Base-by-base conservation (phyloP, 2,888 invertebrate species). In the Phyllotreta striolata region DNA sequence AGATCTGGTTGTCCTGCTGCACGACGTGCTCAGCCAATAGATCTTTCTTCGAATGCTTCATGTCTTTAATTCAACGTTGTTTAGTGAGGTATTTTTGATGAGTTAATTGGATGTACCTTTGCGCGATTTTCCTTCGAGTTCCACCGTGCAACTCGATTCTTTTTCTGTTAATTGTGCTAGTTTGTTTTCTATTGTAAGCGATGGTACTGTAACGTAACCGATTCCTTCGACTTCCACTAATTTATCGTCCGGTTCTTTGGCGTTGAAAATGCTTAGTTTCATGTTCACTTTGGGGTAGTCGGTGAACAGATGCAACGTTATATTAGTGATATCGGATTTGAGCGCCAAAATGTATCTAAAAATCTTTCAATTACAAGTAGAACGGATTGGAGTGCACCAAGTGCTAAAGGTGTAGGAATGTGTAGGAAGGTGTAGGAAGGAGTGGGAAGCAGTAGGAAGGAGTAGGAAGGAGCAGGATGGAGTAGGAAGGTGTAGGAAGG, bases 221-320 rank as follows among this genome's bases (percentile, higher is more conserved):
- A 38, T 24, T 6, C 72, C 72, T 4, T 6, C 40, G 1, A 44
- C 34, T 59, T 71, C 64, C 6, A 43, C 35, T 7, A 72, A 3
- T 6, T 66, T 13, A 5, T 66, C 66, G 6, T 56, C 59, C 4
- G 62, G 61, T 46, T 71, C 61, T 5, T n/a, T 8, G 4, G 8
- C 6, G 5, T 12, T 13, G 6, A 64, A 71, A 66, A 72, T 49
- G 47, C 35, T 72, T 66, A 74, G 55, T 24, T 56, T 62, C 9
- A 71, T 38, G 9, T 63, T 54, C 3, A 63, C 72, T n/a, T 63
- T 39, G 5, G 66, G 55, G 35, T 63, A 67, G 5, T 65, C 62
- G 6, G 70, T 65, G 4, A 60, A 55, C 6, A 74, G 55, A 35
- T 70, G 68, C 9, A 68, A 47, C 0, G 72, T 67, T 8, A 71